Evolutionary conservation across 92 coral and sea anemone genomes (phyloP), one percentile per base, ranked within the genome.

Genomic region (Umimayanthus kanabou): DNA sequence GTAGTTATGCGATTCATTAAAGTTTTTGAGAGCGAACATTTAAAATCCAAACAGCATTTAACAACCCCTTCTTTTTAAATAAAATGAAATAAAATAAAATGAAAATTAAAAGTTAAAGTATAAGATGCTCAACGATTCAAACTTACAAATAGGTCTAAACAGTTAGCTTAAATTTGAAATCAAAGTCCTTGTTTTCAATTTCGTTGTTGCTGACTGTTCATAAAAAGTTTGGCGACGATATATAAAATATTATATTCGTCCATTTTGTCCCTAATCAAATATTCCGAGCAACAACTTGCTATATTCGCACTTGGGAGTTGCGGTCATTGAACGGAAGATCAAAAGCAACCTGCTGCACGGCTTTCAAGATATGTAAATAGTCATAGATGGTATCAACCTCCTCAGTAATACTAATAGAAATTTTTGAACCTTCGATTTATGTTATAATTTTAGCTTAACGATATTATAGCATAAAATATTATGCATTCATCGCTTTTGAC

Each of bases 401-500:
- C 85, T 29, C 45, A 57, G 47, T 82, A 23, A n/a, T n/a, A n/a
- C n/a, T n/a, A n/a, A 61, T 9, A 61, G 11, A n/a, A 14, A 11
- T 14, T 25, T 20, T 43, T 7, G 6, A 26, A 55, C 10, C 22
- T 78, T 15, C 22, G 49, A 53, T 14, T 33, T 47, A 47, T 79
- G 14, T 39, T 67, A 82, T 65, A 16, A 42, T 45, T 45, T 67
- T 75, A 4, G 25, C 79, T 18, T 42, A 39, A 39, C 26, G 23
- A 37, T 75, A 39, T 25, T 73, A 30, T 28, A 37, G 26, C 22
- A 26, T 67, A 45, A 82, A 47, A 83, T 47, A 25, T 53, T 78
- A 73, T 53, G 67, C 71, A 71, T 25, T 83, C 64, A 49, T 45
- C 79, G 39, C 57, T 71, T 83, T 83, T 47, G 66, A 28, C 47